Evolutionary conservation across 2,113 vertebrate species (phyloP).

Genomic region (Tragelaphus buxtoni): DNA sequence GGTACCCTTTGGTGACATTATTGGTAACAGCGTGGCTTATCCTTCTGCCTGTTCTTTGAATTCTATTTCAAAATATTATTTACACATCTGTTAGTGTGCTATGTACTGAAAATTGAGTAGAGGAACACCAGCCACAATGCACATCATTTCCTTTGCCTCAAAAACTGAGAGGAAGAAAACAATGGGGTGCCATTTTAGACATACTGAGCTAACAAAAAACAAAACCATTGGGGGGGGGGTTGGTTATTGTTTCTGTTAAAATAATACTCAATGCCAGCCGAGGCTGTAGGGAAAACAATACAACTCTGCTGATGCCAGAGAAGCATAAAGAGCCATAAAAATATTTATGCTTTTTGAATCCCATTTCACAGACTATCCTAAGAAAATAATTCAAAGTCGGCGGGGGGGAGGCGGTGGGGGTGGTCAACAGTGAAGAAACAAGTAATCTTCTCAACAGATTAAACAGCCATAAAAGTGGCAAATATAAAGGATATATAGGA

Average conservation of each 20-base stretch:
- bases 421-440: neutral
- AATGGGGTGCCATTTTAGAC: neutral
- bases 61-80: neutral
- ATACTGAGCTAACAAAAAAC: neutral
- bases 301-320: neutral
- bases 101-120: conserved; percentile 18
- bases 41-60: neutral
- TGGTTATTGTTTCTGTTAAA: neutral
- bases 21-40: neutral
- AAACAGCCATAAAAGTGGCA: neutral
- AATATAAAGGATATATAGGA: neutral
- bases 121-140: neutral
- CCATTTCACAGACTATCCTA: neutral
- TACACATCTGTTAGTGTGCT: neutral
- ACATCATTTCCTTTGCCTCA: neutral
- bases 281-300: neutral
- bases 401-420: fast-evolving
- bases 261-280: neutral
- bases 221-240: neutral
- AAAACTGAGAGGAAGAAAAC: conserved; percentile 3
- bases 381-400: conserved; percentile 18
- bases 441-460: neutral
- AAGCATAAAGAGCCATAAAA: neutral
- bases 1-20: neutral
- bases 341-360: neutral